Evolutionary conservation across 2,113 vertebrate species (phyloP).

Genomic region (Colossoma macropomum): DNA sequence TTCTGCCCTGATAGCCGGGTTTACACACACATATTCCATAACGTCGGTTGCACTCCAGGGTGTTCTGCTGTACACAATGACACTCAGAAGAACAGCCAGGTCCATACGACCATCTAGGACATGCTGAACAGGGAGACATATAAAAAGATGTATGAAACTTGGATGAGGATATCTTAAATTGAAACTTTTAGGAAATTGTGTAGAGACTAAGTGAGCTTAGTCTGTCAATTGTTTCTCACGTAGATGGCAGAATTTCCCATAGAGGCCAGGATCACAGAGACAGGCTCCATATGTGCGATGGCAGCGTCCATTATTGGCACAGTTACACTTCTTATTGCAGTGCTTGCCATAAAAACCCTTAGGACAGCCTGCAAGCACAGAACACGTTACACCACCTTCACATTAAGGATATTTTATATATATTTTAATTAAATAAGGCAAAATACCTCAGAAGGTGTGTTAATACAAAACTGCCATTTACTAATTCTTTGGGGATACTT

Average conservation of each 20-base stretch:
- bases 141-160: background rate
- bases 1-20: conserved; percentile 81
- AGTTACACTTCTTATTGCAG: conserved; percentile 94
- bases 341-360: conserved; percentile 92
- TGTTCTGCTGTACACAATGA: conserved; percentile 80
- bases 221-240: conserved; percentile 70
- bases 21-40: conserved; percentile 88
- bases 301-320: conserved; percentile 91
- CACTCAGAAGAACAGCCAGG: conserved; percentile 91
- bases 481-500: too few species aligned
- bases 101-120: conserved; percentile 90
- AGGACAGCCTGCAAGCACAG: conserved; percentile 86
- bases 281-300: conserved; percentile 93
- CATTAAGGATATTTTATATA: background rate
- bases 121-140: conserved; percentile 72
- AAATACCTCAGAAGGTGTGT: too few species aligned
- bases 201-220: background rate
- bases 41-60: conserved; percentile 80
- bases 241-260: conserved; percentile 93
- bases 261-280: conserved; percentile 91
- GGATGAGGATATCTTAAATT: background rate
- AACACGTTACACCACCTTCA: background rate
- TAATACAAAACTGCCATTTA: too few species aligned
- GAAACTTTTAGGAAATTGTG: background rate
- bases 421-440: too few species aligned